Evolutionary conservation across 1,140 invertebrate genomes (phyloP), one percentile per base, ranked within the genome.

Genomic region (Drosophila novamexicana): DNA sequence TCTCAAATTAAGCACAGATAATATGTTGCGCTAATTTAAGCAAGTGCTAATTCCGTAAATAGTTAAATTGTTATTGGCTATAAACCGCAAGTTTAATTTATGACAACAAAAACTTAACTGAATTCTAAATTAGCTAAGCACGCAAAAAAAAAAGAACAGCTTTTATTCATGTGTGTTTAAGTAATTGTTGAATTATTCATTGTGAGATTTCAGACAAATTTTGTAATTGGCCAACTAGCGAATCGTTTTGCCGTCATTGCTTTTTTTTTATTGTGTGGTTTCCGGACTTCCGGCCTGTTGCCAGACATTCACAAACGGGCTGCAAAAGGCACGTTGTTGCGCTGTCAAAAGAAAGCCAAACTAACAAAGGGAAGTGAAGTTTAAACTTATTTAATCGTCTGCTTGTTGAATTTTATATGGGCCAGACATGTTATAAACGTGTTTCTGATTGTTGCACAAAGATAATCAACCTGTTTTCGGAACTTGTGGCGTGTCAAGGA

Each of bases 11-110:
- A 14, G 4, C 10, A 14, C 6, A n/a, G 22, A 29, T 29, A 29
- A 29, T 29, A 29, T 0, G 22, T 29, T 29, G 9, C 34, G 16
- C 14, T 40, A 22, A 61, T 68, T 59, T 42, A 42, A 36, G 14
- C 65, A 39, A 39, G 9, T 59, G 22, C 45, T 59, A 59, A 67
- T 36, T 29, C 45, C 37, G 16, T 42, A 42, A 61, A 68, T 68
- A 44, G 9, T 8, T 7, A 42, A 59, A 54, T 56, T 18, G 64
- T 34, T 49, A 47, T 32, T 4, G n/a, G 3, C 14, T 16, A 36
- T 14, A 40, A 63, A 4, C 22, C 22, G 37, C 47, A 9, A 6
- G 7, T 12, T 29, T 45, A 53, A 32, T 53, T 16, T 52, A 9
- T 34, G 29, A 14, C n/a, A 52, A 36, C 32, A n/a, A 16, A 36